A percentile compares a stretch with the other conserved stretches of the same genome.
Evolutionary conservation across 2,888 invertebrate genomes (phyloP).

Genomic region (Netelia inedita): DNA sequence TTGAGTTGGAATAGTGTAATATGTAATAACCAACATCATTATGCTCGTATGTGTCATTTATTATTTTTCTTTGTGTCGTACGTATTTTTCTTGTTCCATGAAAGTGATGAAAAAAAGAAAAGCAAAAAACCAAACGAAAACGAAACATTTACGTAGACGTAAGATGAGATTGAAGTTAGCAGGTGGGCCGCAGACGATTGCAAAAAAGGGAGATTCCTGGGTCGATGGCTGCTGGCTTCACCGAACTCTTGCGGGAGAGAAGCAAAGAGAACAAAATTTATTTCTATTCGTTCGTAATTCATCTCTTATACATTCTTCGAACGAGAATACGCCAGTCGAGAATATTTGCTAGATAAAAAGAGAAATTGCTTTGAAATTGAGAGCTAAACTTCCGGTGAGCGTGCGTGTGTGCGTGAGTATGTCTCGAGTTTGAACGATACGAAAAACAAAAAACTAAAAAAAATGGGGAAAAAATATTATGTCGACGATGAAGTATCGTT

Average conservation of each 20-base stretch:
- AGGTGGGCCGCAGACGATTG: slow-evolving; percentile 75
- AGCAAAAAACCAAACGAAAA: slow-evolving; percentile 22
- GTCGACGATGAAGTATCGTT: slow-evolving; percentile 39
- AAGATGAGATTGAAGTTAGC: slow-evolving; percentile 74
- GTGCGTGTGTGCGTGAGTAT: slow-evolving; percentile 37
- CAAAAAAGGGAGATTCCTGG: slow-evolving; percentile 56
- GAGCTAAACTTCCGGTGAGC: slow-evolving; percentile 19
- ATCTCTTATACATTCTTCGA: not conserved
- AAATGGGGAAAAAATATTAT: slow-evolving; percentile 8
- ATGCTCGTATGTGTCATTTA: slow-evolving; percentile 71
- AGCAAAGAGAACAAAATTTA: slow-evolving; percentile 3
- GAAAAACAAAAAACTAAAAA: not conserved
- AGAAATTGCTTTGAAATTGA: slow-evolving; percentile 6
- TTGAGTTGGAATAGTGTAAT: slow-evolving; percentile 69
- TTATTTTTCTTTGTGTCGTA: slow-evolving; percentile 45
- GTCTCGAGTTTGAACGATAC: slow-evolving; percentile 17
- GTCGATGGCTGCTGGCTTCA: slow-evolving; percentile 62
- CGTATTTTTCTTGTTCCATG: slow-evolving; percentile 61
- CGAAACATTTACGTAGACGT: not conserved
- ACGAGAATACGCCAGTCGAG: slow-evolving; percentile 10
- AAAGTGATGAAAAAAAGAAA: slow-evolving; percentile 23
- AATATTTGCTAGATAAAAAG: slow-evolving; percentile 32
- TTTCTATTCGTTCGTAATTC: slow-evolving; percentile 2
- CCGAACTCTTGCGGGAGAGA: slow-evolving; percentile 37
- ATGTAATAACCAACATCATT: slow-evolving; percentile 70